These are phyloP conservation scores for Ochlodes sylvanus DNA, from an alignment of 2,888 invertebrate species.

Conservation along the genomic window DNA sequence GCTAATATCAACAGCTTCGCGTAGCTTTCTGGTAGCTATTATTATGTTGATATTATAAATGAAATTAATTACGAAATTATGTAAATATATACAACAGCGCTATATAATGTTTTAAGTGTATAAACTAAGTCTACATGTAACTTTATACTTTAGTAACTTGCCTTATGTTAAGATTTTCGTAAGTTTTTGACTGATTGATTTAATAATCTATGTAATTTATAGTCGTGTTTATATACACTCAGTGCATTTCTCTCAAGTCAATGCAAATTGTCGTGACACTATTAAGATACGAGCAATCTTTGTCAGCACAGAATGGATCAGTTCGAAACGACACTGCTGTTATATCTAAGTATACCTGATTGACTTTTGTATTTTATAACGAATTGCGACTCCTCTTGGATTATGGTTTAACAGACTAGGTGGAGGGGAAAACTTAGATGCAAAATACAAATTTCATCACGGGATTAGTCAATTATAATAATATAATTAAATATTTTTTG, in stretches of 20 bases:
- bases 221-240: conserved; percentile 61
- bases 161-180: conserved; percentile 70
- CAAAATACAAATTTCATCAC: no score
- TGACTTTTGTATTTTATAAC: no score
- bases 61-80: conserved; percentile 66
- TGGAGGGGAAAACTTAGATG: no score
- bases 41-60: conserved; percentile 67
- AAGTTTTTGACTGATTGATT: conserved; percentile 78
- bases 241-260: conserved; percentile 67
- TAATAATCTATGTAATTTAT: conserved; percentile 64
- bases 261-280: conserved; percentile 56
- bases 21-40: conserved; percentile 55
- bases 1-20: conserved; percentile 52
- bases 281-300: conserved; percentile 61
- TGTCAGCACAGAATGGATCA: conserved; percentile 64
- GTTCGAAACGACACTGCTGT: conserved; percentile 42
- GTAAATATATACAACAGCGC: conserved; percentile 60
- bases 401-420: no score
- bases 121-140: conserved; percentile 51
- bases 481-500: no score
- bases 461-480: no score
- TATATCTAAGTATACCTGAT: no score
- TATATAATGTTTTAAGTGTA: conserved; percentile 52
- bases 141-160: conserved; percentile 70
- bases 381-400: no score